These are phyloP conservation scores for Cremastobaeus sp. DNA, from an alignment of 2,888 invertebrate species.

Conservation along the genomic window DNA sequence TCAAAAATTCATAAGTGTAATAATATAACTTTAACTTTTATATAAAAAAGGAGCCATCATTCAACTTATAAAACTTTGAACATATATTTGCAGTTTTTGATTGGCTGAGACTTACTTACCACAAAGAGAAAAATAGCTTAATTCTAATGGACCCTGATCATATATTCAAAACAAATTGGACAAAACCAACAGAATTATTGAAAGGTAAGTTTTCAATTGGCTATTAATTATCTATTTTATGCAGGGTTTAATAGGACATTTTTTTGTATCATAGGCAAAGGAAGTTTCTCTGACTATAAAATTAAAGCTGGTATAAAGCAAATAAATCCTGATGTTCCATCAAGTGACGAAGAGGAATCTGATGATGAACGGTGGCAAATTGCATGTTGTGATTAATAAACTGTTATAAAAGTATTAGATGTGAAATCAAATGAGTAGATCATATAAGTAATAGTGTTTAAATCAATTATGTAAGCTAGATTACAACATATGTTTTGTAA, in stretches of 20 bases:
- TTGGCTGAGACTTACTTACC: constrained; percentile 69
- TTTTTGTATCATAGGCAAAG: constrained; percentile 59
- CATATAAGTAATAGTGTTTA: no score
- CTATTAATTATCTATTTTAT: no score
- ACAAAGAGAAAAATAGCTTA: constrained; percentile 61
- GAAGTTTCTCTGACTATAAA: constrained; percentile 66
- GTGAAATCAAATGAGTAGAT: no score
- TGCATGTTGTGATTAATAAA: constrained; percentile 2
- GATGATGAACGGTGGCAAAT: constrained; percentile 68
- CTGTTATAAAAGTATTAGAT: no score
- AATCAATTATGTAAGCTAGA: no score
- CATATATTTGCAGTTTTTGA: constrained; percentile 66
- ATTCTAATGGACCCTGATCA: constrained; percentile 67
- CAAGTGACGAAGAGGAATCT: constrained; percentile 69
- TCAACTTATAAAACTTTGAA: constrained; percentile 6
- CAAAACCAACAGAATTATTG: constrained; percentile 18
- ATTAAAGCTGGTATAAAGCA: constrained; percentile 63
- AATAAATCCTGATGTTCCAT: constrained; percentile 68
- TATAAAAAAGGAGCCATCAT: constrained; percentile 5
- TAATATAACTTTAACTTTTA: constrained; percentile 10
- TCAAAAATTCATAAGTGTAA: constrained; percentile 72
- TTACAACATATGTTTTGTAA: no score
- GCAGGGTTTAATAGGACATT: no score
- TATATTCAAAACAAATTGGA: constrained; percentile 53
- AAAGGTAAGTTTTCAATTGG: no score